Evolutionary conservation across 2,113 vertebrate species (phyloP).

Genomic region (Columbina picui): DNA sequence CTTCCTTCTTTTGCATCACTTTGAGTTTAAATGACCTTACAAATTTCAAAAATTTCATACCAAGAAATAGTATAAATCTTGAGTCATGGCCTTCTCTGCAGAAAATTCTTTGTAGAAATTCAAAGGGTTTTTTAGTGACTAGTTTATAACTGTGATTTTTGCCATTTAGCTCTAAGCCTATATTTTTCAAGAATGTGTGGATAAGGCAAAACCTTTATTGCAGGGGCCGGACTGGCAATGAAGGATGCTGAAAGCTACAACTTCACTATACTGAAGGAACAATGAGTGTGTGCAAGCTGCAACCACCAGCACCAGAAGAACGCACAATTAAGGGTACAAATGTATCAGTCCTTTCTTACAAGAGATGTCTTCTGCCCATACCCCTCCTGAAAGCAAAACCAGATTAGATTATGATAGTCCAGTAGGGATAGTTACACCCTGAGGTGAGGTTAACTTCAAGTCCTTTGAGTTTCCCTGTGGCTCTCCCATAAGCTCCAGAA

Average conservation of each 20-base stretch:
- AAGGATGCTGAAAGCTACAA: not conserved
- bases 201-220: not conserved
- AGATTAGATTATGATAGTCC: not conserved
- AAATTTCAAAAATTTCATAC: not conserved
- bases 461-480: not conserved
- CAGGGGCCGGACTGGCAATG: not conserved
- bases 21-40: not conserved
- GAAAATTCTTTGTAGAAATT: not conserved
- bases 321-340: not conserved
- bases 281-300: not conserved
- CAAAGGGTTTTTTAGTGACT: not conserved
- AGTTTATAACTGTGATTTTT: accelerated
- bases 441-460: not conserved
- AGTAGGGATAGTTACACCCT: not conserved
- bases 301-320: not conserved
- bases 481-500: not conserved
- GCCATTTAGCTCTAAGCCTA: not conserved
- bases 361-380: not conserved
- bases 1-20: not conserved
- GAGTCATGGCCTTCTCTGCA: not conserved
- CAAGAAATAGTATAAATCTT: not conserved
- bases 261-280: not conserved
- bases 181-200: not conserved
- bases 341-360: not conserved
- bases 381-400: not conserved